These are phyloP conservation scores for Alethe diademata DNA, from an alignment of 2,113 vertebrate genomes.

Conservation along the genomic window DNA sequence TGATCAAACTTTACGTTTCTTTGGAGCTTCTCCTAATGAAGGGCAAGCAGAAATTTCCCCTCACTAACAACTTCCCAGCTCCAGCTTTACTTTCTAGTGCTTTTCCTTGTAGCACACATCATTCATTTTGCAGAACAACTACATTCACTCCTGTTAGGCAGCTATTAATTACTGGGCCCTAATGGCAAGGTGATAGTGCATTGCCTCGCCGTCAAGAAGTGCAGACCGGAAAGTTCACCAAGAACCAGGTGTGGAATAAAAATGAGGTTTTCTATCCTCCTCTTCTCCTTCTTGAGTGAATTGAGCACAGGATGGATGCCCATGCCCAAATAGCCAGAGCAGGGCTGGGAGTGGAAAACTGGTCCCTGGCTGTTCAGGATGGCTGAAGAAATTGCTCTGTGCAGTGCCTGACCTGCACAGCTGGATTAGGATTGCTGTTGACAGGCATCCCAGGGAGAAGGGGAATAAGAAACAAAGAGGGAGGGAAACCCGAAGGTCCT, in stretches of 20 bases:
- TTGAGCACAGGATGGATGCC: accelerated
- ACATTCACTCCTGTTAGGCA: conserved; percentile 51
- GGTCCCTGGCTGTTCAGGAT: neutral
- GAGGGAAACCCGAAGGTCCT: neutral
- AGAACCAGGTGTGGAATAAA: neutral
- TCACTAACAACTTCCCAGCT: conserved; percentile 43
- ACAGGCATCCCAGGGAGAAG: neutral
- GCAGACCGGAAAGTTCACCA: neutral
- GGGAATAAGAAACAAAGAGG: conserved; percentile 23
- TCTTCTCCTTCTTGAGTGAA: neutral
- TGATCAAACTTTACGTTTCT: conserved; percentile 42
- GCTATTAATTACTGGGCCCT: conserved; percentile 62
- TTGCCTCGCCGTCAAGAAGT: neutral
- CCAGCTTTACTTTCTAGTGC: conserved; percentile 41
- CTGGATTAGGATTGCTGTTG: conserved; percentile 31
- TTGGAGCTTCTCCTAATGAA: conserved; percentile 68
- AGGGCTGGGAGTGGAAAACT: neutral
- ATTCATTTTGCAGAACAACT: conserved; percentile 63
- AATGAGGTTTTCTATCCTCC: neutral
- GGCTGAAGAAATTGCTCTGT: neutral
- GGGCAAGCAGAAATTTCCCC: conserved; percentile 59
- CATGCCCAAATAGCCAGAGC: neutral
- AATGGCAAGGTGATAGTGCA: conserved; percentile 51
- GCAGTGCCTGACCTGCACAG: conserved; percentile 4
- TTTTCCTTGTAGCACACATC: conserved; percentile 37